A percentile compares a stretch with the other conserved stretches of the same genome.
Evolutionary conservation across 2,113 vertebrate species (phyloP).

Genomic region (Tachycineta bicolor): DNA sequence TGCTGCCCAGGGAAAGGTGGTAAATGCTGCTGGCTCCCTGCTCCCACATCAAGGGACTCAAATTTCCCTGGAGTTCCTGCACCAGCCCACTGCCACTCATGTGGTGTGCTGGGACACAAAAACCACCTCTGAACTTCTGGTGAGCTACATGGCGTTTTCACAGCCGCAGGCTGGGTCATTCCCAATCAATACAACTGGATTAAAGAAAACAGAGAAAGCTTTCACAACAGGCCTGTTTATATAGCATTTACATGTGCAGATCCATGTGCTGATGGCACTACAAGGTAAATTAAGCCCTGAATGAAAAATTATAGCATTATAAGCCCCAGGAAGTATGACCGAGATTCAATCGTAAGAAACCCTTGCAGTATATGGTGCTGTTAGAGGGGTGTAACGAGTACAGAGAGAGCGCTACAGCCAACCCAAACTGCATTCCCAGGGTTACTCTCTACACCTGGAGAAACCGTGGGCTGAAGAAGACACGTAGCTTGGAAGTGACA

Average conservation of each 20-base stretch:
- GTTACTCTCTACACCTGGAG: neutral
- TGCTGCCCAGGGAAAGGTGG: neutral
- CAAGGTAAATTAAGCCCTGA: neutral
- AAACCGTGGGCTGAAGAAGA: neutral
- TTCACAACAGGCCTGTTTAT: neutral
- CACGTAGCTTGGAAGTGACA: neutral
- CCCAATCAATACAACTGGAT: neutral
- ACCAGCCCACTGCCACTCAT: neutral
- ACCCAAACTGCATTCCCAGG: neutral
- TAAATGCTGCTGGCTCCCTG: neutral
- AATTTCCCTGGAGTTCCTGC: neutral
- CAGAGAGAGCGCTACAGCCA: neutral
- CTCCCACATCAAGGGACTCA: conserved; percentile 28
- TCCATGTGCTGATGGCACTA: neutral
- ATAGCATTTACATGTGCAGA: rapidly evolving
- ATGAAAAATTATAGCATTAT: neutral
- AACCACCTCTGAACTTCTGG: neutral
- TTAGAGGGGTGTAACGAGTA: neutral
- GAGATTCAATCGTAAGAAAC: neutral
- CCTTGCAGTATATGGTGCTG: neutral
- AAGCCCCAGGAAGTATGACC: neutral
- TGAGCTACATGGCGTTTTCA: rapidly evolving
- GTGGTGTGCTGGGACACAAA: neutral
- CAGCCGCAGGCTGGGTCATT: neutral
- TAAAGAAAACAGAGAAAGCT: neutral